Evolutionary conservation across 2,888 invertebrate species (phyloP).

Genomic region (Athalia rosae): DNA sequence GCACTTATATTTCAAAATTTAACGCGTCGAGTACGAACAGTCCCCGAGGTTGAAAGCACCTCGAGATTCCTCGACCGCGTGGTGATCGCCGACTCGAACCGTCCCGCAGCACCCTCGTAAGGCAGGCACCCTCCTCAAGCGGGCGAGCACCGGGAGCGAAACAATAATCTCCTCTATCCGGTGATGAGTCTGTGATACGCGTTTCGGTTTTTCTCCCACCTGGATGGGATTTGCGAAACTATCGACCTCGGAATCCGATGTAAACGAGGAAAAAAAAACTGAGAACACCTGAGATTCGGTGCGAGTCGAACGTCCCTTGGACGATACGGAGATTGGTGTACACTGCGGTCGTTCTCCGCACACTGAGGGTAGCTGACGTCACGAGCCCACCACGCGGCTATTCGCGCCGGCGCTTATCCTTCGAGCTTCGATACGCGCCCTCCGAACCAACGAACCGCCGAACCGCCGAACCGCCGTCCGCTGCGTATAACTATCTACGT

Average conservation of each 20-base stretch:
- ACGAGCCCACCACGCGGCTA: conserved; percentile 71
- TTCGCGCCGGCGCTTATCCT: conserved; percentile 66
- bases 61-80: conserved; percentile 27
- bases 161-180: background rate
- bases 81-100: background rate
- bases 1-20: background rate
- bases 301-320: conserved; percentile 37
- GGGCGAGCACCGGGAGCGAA: no score
- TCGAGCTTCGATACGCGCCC: conserved; percentile 53
- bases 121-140: background rate
- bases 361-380: conserved; percentile 72
- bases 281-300: conserved; percentile 33
- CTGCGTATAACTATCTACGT: background rate
- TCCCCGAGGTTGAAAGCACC: background rate
- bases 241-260: conserved; percentile 7
- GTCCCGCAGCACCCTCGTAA: no score
- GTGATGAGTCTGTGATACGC: conserved; percentile 14
- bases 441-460: conserved; percentile 38
- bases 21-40: background rate
- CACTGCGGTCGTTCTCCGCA: conserved; percentile 72
- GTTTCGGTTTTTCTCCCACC: background rate
- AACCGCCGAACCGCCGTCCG: conserved; percentile 9
- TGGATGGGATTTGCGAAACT: background rate
- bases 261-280: conserved; percentile 20
- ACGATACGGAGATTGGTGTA: conserved; percentile 62